Evolutionary conservation across 2,888 invertebrate species (phyloP).

Genomic region (Meteorus cinctellus): DNA sequence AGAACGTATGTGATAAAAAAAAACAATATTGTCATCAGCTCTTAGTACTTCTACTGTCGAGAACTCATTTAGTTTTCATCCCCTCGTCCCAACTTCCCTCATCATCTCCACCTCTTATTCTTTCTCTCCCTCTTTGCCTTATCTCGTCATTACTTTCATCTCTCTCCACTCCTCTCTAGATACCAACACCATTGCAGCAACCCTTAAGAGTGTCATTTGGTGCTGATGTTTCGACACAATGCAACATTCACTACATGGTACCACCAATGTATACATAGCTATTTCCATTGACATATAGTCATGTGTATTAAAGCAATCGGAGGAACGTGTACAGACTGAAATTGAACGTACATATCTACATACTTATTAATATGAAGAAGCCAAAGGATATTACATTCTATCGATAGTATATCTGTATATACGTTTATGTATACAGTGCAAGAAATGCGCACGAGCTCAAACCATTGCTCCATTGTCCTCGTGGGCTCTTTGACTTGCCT

Average conservation of each 20-base stretch:
- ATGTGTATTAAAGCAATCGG: not conserved
- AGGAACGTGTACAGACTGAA: not conserved
- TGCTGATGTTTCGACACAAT: slow-evolving; percentile 32
- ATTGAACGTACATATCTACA: not conserved
- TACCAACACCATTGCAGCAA: not conserved
- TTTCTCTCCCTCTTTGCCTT: not conserved
- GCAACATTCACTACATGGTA: slow-evolving; percentile 8
- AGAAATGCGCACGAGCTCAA: slow-evolving; percentile 11
- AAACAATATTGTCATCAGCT: slow-evolving; percentile 13
- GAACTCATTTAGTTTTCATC: slow-evolving; percentile 32
- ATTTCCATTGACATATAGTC: not conserved
- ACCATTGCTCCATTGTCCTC: slow-evolving; percentile 33
- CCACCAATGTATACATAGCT: not conserved
- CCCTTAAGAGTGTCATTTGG: slow-evolving; percentile 19
- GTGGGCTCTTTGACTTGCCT: slow-evolving; percentile 29
- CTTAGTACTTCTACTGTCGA: slow-evolving; percentile 15
- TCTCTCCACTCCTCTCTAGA: not conserved
- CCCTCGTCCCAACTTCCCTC: not conserved
- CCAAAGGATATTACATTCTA: slow-evolving; percentile 41
- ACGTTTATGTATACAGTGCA: slow-evolving; percentile 1
- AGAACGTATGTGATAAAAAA: slow-evolving; percentile 1
- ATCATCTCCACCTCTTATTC: not conserved
- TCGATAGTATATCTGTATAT: not conserved
- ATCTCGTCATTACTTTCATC: slow-evolving; percentile 18
- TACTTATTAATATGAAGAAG: slow-evolving; percentile 20